A percentile compares a stretch with the other conserved stretches of the same genome.
Evolutionary conservation across 2,797 vertebrate species (phyloP).

Genomic region (Chiroxiphia lanceolata): DNA sequence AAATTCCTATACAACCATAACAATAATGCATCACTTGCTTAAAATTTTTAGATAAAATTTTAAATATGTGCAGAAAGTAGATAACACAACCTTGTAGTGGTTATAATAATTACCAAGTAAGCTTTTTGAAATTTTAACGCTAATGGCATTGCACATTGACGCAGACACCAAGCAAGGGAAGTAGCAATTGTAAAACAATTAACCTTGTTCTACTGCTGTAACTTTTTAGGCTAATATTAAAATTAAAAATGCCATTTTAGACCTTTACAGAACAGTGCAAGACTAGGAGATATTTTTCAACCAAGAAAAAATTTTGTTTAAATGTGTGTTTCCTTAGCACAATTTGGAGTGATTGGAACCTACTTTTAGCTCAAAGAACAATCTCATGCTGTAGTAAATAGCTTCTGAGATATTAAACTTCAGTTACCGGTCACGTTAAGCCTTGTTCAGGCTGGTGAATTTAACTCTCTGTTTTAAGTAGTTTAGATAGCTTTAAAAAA

Average conservation of each 20-base stretch:
- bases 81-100: background rate
- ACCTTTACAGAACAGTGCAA: slow-evolving; percentile 28
- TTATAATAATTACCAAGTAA: background rate
- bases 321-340: background rate
- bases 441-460: background rate
- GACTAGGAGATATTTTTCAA: background rate
- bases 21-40: background rate
- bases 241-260: slow-evolving; percentile 19
- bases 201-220: slow-evolving; percentile 14
- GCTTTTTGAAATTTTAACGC: background rate
- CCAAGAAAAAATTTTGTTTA: background rate
- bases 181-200: slow-evolving; percentile 40
- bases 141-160: background rate
- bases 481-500: background rate
- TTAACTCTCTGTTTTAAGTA: background rate
- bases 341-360: background rate
- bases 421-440: background rate
- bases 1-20: background rate
- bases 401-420: background rate
- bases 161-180: background rate
- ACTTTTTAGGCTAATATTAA: slow-evolving; percentile 5
- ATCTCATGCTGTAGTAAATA: background rate
- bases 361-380: background rate
- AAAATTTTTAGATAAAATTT: background rate
- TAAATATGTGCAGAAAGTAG: background rate